Evolutionary conservation across 2,797 vertebrate genomes (phyloP), one percentile per base, ranked within the genome.

Genomic region (Taeniopygia guttata): DNA sequence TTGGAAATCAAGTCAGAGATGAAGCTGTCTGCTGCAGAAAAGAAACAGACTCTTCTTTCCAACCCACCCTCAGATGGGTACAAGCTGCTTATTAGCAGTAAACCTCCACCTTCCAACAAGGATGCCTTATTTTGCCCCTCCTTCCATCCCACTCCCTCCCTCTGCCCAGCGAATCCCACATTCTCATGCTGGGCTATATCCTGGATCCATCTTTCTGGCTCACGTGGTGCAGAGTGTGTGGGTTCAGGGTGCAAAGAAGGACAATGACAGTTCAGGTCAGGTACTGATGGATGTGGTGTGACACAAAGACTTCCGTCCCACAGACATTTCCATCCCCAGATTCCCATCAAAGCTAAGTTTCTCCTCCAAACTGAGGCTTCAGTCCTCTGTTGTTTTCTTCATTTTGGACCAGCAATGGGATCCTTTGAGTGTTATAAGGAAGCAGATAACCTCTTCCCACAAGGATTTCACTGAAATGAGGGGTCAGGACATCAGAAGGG

Each of bases 101-200:
- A 62, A 72, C 2, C 23, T 2, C 23, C 54, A 40, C 20, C 10
- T 85, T 60, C 34, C 36, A 45, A 49, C 0, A 3, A 5, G 3
- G 29, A 43, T 52, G 40, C 18, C 9, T 16, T n/a, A 63, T 82
- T 36, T 56, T 83, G 20, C 27, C 16, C 25, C 29, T 52, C 10
- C 34, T 64, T 52, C n/a, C 16, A 13, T 11, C 40, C 10, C 0
- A 0, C 14, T 38, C 30, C 34, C 22, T 75, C 29, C 29, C 11
- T 63, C 32, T n/a, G 18, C 26, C 25, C 5, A 8, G 26, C 10
- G 58, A 67, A 86, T 29, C 40, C 46, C 8, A 0, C 18, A 27
- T 72, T 29, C 25, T 40, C 8, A 32, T 30, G 36, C 81, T 1
- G 0, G 17, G 27, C 18, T 72, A 79, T 51, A 49, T 68, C 14